Conservation (phyloP, 2,888 invertebrate species). For the Schizotus pectinicornis region DNA sequence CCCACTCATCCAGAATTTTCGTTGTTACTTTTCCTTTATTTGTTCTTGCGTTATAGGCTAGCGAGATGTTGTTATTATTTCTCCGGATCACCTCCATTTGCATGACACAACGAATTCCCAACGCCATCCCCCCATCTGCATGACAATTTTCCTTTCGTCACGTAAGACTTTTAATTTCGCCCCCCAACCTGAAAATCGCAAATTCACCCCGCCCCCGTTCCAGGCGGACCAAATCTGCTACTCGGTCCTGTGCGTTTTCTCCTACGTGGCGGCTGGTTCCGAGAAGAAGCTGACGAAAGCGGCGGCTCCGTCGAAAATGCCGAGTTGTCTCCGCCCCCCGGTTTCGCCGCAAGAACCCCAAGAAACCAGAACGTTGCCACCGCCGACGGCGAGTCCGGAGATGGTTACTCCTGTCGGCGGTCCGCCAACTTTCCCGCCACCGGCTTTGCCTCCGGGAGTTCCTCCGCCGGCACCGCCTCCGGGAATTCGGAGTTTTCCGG, state of each 20-base stretch:
- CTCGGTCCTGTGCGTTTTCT: conserved; percentile 98
- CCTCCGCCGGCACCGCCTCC: conserved; percentile 56
- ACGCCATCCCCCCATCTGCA: conserved; percentile 39
- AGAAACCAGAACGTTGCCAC: not conserved
- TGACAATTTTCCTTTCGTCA: conserved; percentile 36
- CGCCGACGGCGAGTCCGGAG: conserved; percentile 43
- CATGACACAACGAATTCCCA: conserved; percentile 59
- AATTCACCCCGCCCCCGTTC: conserved; percentile 20
- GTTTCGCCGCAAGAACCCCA: conserved; percentile 28
- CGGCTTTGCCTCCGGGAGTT: conserved; percentile 53
- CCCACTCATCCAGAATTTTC: conserved; percentile 16
- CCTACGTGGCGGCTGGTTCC: conserved; percentile 94
- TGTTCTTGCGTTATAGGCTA: conserved; percentile 72
- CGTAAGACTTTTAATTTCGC: conserved; percentile 12
- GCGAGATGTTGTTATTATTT: conserved; percentile 75
- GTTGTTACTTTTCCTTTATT: conserved; percentile 44
- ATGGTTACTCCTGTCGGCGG: conserved; percentile 54
- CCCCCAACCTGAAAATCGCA: not conserved
- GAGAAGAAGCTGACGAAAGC: conserved; percentile 63
- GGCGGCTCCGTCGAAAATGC: conserved; percentile 22
- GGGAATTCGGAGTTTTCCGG: conserved; percentile 38
- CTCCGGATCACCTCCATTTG: conserved; percentile 82
- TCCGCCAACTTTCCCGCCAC: conserved; percentile 56
- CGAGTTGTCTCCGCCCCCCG: conserved; percentile 29
- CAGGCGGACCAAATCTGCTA: conserved; percentile 99